Evolutionary conservation across 2,888 invertebrate species (phyloP).

Genomic region (Gymnosoma rotundatum): DNA sequence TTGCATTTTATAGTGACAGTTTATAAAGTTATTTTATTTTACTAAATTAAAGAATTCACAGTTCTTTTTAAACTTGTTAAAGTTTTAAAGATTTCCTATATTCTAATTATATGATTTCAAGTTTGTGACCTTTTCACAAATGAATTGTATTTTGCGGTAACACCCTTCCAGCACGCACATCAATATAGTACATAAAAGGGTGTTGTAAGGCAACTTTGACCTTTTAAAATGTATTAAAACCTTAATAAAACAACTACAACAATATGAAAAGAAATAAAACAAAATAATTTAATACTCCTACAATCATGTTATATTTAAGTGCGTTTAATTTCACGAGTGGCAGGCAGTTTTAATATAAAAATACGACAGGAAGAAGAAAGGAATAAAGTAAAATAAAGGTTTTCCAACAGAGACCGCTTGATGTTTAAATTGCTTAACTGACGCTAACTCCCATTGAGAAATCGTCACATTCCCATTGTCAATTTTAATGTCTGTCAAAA

Average conservation of each 20-base stretch:
- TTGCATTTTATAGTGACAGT: too few relatives aligned
- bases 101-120: slow-evolving; percentile 31
- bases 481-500: too few relatives aligned
- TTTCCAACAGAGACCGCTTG: slow-evolving; percentile 14
- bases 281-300: slow-evolving; percentile 27
- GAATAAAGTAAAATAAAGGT: background rate
- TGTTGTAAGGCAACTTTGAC: too few relatives aligned
- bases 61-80: too few relatives aligned
- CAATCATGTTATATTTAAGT: slow-evolving; percentile 36
- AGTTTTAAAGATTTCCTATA: background rate
- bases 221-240: background rate
- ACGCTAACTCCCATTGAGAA: too few relatives aligned
- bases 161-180: background rate
- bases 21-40: too few relatives aligned
- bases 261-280: background rate
- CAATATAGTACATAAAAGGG: background rate
- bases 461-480: too few relatives aligned
- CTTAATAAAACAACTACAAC: background rate
- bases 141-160: background rate
- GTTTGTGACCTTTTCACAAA: slow-evolving; percentile 23
- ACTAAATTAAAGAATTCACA: too few relatives aligned
- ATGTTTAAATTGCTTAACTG: too few relatives aligned
- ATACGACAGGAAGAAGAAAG: slow-evolving; percentile 6
- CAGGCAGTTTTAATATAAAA: slow-evolving; percentile 31
- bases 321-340: background rate